Conservation (phyloP, 64 coral and sea anemone genomes). For the Stichodactyla mertensii region DNA sequence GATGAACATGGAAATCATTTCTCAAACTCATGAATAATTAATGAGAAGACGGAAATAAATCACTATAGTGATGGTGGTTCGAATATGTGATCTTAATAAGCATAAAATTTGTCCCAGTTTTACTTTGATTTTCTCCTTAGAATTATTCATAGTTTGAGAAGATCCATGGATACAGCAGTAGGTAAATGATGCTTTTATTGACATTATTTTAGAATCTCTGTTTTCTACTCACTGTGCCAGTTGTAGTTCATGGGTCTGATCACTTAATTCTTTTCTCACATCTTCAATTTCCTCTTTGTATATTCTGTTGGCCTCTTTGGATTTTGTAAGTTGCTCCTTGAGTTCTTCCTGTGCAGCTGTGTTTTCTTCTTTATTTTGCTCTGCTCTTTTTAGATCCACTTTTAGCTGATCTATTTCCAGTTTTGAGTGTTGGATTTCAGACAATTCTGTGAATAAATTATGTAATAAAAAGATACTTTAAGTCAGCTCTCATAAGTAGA, state of each 20-base stretch:
- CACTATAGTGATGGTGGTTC: neutral
- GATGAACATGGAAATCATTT: neutral
- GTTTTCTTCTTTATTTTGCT: constrained; percentile 51
- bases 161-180: no score
- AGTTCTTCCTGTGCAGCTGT: constrained; percentile 57
- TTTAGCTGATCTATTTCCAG: constrained; percentile 7
- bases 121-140: no score
- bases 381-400: constrained; percentile 55
- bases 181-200: no score
- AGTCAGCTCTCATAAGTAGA: no score
- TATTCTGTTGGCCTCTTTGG: constrained; percentile 50
- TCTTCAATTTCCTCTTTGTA: constrained; percentile 73
- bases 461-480: neutral
- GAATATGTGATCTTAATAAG: no score
- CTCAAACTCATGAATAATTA: no score
- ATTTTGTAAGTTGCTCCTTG: constrained; percentile 48
- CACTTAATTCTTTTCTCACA: constrained; percentile 65
- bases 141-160: no score
- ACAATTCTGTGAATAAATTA: neutral
- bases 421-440: neutral
- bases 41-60: neutral
- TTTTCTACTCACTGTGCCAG: constrained; percentile 72
- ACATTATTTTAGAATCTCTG: no score
- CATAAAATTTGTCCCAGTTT: no score
- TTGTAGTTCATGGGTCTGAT: constrained; percentile 57